phyloP scores from a whole-genome alignment of 2,797 vertebrate genomes.

The Muscicapa comitata region DNA sequence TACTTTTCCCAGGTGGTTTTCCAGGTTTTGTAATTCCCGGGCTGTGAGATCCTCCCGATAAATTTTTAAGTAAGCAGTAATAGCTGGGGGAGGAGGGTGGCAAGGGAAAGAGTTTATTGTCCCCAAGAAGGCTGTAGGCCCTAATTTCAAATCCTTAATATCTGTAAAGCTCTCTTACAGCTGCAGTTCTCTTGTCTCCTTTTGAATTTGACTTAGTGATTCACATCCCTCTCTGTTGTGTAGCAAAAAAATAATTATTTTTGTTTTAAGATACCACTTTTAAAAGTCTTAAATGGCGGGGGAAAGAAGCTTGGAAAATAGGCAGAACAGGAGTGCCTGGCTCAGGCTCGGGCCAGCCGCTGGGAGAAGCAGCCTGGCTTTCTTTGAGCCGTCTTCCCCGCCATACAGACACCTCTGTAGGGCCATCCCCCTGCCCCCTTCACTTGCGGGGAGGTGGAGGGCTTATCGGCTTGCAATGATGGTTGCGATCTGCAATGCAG shows the following conservation, averaged over 20 bases:
- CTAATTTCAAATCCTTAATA: neutral
- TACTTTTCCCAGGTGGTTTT: neutral
- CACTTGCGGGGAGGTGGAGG: neutral
- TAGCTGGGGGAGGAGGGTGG: rapidly evolving
- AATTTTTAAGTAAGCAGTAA: neutral
- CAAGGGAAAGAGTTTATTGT: neutral
- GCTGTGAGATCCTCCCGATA: neutral
- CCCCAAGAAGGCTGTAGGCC: neutral
- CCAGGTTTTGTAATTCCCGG: neutral
- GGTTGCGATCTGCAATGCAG: conserved; percentile 16
- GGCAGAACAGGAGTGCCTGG: neutral
- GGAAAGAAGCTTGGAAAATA: neutral
- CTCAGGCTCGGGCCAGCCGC: neutral
- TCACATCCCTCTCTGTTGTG: neutral
- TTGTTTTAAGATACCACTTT: rapidly evolving
- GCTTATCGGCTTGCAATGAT: neutral
- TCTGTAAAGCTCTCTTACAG: neutral
- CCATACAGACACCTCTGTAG: neutral
- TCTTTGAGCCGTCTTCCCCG: neutral
- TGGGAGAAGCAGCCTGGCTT: neutral
- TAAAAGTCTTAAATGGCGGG: neutral
- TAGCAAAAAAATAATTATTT: neutral
- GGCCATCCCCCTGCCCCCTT: neutral
- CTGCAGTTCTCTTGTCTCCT: neutral
- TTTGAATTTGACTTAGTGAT: neutral